phyloP scores from a whole-genome alignment of 2,888 invertebrate species.

The Nephrotoma guestfalica region DNA sequence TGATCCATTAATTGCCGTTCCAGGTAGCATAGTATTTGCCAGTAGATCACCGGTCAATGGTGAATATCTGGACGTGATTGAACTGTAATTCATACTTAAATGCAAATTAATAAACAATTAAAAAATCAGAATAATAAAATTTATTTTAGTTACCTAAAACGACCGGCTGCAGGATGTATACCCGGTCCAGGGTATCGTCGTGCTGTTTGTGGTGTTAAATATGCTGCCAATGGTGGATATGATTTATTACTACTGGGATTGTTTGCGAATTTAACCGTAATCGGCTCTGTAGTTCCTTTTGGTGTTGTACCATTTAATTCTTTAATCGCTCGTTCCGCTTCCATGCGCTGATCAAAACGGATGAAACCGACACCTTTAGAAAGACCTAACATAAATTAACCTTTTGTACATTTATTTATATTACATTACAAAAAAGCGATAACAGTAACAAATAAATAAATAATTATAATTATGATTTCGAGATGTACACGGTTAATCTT shows the following conservation, averaged over 20 bases:
- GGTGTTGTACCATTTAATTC: slow-evolving; percentile 84
- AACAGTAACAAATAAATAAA: neutral
- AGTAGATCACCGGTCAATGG: slow-evolving; percentile 74
- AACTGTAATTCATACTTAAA: slow-evolving; percentile 17
- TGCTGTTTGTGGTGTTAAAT: slow-evolving; percentile 63
- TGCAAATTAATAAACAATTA: neutral
- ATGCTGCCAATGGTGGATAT: slow-evolving; percentile 68
- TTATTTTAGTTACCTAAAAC: slow-evolving; percentile 24
- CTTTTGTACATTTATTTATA: neutral
- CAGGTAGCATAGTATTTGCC: slow-evolving; percentile 62
- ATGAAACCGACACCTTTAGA: slow-evolving; percentile 93
- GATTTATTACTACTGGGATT: slow-evolving; percentile 80
- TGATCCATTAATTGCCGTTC: slow-evolving; percentile 70
- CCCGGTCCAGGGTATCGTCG: slow-evolving; percentile 67
- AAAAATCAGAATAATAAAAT: neutral
- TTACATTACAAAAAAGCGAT: neutral
- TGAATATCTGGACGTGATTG: slow-evolving; percentile 50
- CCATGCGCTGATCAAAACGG: slow-evolving; percentile 81
- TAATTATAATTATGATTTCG: neutral
- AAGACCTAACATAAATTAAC: slow-evolving; percentile 43
- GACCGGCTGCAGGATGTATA: slow-evolving; percentile 31
- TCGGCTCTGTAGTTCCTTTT: slow-evolving; percentile 75
- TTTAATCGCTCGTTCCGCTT: slow-evolving; percentile 84
- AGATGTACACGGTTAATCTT: neutral
- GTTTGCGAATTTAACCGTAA: slow-evolving; percentile 91